Conservation (phyloP, 2,113 vertebrate genomes). For the Pedetes capensis region DNA sequence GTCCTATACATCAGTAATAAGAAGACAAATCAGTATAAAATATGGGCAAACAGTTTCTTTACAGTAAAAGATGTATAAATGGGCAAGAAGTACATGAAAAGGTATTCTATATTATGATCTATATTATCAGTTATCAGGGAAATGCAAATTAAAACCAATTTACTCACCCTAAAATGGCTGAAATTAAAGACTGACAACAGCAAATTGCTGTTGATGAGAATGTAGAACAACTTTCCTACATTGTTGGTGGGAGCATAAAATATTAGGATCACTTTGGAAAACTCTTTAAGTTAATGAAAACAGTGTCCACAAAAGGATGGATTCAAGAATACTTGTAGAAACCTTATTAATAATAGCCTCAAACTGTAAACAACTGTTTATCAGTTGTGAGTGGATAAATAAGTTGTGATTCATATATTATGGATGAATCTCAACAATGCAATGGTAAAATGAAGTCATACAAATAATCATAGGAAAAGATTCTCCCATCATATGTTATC, state of each 20-base stretch:
- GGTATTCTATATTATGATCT: neutral
- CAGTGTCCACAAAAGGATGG: neutral
- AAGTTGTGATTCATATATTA: neutral
- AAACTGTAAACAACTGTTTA: neutral
- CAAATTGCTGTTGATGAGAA: neutral
- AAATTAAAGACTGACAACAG: neutral
- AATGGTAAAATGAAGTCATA: neutral
- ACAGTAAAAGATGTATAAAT: neutral
- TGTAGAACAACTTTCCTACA: neutral
- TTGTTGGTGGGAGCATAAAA: neutral
- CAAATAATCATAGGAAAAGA: neutral
- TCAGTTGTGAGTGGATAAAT: neutral
- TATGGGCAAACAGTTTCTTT: neutral
- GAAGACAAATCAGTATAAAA: neutral
- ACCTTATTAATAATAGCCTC: neutral
- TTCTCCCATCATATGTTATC: neutral
- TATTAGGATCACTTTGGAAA: neutral
- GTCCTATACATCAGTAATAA: neutral
- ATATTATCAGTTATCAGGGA: neutral
- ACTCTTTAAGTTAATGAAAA: too few relatives aligned
- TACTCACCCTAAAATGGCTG: too few relatives aligned
- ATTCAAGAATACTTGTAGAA: neutral
- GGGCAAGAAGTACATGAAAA: neutral
- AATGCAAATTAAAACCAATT: neutral
- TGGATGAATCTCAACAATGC: neutral